Evolutionary conservation across 2,888 invertebrate genomes (phyloP), one percentile per base, ranked within the genome.

Genomic region (Escarpia spicata): DNA sequence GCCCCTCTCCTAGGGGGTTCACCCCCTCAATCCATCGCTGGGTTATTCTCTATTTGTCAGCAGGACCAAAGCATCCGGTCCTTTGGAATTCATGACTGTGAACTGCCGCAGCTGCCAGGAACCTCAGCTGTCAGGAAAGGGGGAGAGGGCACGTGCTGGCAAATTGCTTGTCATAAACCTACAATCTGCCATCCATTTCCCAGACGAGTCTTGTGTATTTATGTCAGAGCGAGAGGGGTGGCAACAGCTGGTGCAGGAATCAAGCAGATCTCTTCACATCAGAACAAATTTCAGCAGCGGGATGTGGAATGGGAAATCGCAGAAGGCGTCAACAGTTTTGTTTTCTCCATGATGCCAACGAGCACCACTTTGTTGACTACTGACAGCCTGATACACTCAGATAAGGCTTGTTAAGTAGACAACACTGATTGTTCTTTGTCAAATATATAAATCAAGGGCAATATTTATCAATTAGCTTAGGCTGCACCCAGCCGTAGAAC

Each of bases 131-230:
- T 75, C 75, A 75, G 75, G 75, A 26, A 2, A 19, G 6, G 75
- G 75, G 19, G 75, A 75, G 75, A 75, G 75, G 75, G 75, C 75
- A n/a, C n/a, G 75, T 26, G 75, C n/a, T 75, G 75, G 75, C 75
- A 75, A 75, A 75, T 75, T 75, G 75, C 75, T 75, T 75, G 75
- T 75, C 75, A 75, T 75, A 75, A 75, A 75, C 75, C 26, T 26
- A 19, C 75, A 75, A 75, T 75, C 75, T 75, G 75, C 75, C 75
- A 75, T 75, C 75, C 75, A 75, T 75, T 75, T 75, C 75, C 75
- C 75, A 75, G 75, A 26, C 19, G 6, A 75, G 26, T 26, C 75
- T 75, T 75, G 75, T 26, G 15, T 75, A 75, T 75, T 75, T 75
- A 75, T 75, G 75, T 75, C 75, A 75, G 75, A 75, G 75, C 0